Conservation (phyloP, 1,140 invertebrate genomes). For the Drosophila serrata region DNA sequence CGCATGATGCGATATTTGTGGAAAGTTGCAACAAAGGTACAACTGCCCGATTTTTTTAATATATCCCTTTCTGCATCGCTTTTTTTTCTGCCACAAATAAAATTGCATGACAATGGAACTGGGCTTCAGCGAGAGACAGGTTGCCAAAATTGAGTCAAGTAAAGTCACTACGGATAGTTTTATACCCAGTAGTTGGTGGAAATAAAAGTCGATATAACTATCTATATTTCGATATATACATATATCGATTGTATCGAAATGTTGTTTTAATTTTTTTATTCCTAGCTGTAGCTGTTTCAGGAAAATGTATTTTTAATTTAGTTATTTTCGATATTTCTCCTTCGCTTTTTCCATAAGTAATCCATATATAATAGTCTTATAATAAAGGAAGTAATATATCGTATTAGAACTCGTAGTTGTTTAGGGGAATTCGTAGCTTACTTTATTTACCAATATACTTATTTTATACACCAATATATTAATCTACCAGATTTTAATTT, state of each 20-base stretch:
- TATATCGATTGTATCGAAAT: not conserved
- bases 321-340: not conserved
- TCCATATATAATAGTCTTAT: too few species aligned
- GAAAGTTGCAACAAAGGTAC: conserved; percentile 63
- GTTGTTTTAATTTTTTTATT: too few species aligned
- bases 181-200: conserved; percentile 1
- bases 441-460: too few species aligned
- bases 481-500: too few species aligned
- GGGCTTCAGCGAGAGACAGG: conserved; percentile 9
- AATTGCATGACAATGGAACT: conserved; percentile 55
- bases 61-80: not conserved
- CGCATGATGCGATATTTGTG: conserved; percentile 58
- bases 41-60: conserved; percentile 13
- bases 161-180: not conserved
- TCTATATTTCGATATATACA: not conserved
- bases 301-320: not conserved
- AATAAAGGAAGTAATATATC: too few species aligned
- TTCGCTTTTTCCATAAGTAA: too few species aligned
- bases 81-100: conserved; percentile 23
- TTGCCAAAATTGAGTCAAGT: conserved; percentile 37
- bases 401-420: too few species aligned
- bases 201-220: too few species aligned
- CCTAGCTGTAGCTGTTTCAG: not conserved
- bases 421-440: too few species aligned
- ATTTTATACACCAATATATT: too few species aligned